Base-by-base conservation (phyloP, 2,888 invertebrate genomes). In the Bibio marci region DNA sequence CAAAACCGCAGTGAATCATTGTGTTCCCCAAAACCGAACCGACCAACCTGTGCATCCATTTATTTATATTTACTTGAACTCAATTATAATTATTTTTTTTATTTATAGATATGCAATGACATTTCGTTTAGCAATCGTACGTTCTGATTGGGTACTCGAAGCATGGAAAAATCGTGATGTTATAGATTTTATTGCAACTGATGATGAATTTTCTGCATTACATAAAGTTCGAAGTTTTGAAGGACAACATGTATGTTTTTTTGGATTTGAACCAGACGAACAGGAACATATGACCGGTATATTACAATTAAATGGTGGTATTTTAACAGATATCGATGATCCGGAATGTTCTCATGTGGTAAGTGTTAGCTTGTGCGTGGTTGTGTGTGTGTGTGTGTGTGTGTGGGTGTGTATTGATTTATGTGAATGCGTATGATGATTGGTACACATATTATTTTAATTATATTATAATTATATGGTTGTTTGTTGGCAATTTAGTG, bases 281-380 rank as follows among this genome's bases (percentile, higher is more conserved):
- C 78, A 80, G 55, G 75, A 75, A 53, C 90, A 92, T 57, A 92
- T 94, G 91, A 77, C 79, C 44, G 88, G 91, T 56, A 76, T 91
- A 48, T 70, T 92, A 43, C 69, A 77, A 50, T 76, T 78, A 55
- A 91, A 92, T 64, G 87, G 86, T 52, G 90, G 88, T 41, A 76
- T 77, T 45, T 70, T 76, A 44, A 75, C 80, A 44, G 73, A 74
- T 32, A 66, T 78, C 47, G 83, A 83, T 49, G 87, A 90, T 69
- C 71, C 80, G 15, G 73, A 75, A 54, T 88, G 87, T 59, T 86
- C 90, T 32, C 94, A 95, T 65, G 78, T 94, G 61, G 91, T 95
- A 22, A 22, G 22, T 22, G 22, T n/a, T n/a, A n/a, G n/a, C n/a
- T n/a, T n/a, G n/a, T n/a, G n/a, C n/a, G n/a, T n/a, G n/a, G n/a